These are phyloP conservation scores for Asteroscopus sphinx DNA, from an alignment of 2,888 invertebrate genomes.

Conservation along the genomic window DNA sequence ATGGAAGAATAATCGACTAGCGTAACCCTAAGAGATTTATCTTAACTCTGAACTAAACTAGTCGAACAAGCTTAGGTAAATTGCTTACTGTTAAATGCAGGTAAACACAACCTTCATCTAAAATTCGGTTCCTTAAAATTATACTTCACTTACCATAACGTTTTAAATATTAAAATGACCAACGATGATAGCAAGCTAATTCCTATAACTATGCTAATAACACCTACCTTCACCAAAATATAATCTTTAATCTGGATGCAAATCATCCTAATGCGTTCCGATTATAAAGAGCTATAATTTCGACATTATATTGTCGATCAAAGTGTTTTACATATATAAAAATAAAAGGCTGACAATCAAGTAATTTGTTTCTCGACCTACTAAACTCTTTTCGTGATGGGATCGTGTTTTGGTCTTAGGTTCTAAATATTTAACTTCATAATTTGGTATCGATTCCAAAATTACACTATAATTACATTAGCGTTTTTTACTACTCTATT, in stretches of 20 bases:
- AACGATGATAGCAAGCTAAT: slow-evolving; percentile 84
- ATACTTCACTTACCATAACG: slow-evolving; percentile 78
- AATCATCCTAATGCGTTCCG: slow-evolving; percentile 89
- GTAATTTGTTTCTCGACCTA: slow-evolving; percentile 88
- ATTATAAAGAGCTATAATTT: slow-evolving; percentile 89
- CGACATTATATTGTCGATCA: slow-evolving; percentile 89
- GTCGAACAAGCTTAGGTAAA: slow-evolving; percentile 66
- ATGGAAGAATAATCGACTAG: no score
- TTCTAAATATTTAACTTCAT: slow-evolving; percentile 72
- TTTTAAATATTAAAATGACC: slow-evolving; percentile 86
- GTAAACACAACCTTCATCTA: slow-evolving; percentile 72
- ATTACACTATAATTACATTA: slow-evolving; percentile 62
- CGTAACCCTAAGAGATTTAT: no score
- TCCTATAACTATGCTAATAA: slow-evolving; percentile 89
- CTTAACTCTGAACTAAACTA: slow-evolving; percentile 62
- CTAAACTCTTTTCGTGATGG: slow-evolving; percentile 84
- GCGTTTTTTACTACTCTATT: slow-evolving; percentile 28
- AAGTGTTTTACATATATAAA: slow-evolving; percentile 88
- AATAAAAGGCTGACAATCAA: slow-evolving; percentile 87
- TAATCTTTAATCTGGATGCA: slow-evolving; percentile 89
- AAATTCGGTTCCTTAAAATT: slow-evolving; percentile 76
- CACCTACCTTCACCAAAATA: slow-evolving; percentile 87
- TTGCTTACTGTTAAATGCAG: slow-evolving; percentile 66
- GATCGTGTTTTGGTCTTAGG: slow-evolving; percentile 78
- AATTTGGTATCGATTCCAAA: slow-evolving; percentile 71